Base-by-base conservation (phyloP, 37 sponge, comb jelly and placozoan species). In the Beroe ovata region DNA sequence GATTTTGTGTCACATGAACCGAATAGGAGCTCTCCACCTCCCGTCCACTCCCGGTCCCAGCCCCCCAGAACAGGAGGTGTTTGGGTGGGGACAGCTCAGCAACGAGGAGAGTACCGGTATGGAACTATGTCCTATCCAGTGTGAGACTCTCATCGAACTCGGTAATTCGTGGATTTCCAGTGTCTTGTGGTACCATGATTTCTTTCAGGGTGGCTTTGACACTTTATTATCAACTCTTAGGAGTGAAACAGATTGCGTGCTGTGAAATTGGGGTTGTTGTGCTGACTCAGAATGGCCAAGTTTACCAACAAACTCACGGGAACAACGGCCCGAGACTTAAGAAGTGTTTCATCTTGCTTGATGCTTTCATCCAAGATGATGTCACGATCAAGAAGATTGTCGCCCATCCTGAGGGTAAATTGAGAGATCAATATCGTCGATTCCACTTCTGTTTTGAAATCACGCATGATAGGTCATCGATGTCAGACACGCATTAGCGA, bases 251-350 rank as follows among this genome's bases (percentile, higher is more conserved):
- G 72, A 88, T 94, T 25, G 90, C 72, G 0, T 64, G 90, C 35
- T 92, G 92, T 29, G 91, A 90, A 39, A 66, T 91, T 37, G 60
- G 90, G 11, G 88, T 88, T 28, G 3, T 92, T 0, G 93, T 89
- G 8, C 92, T 94, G 37, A 90, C 94, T 0, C 59, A 36, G 64
- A 69, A 90, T 54, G 92, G 93, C 0, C 72, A 60, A 23, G 94
- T 94, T 39, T 92, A 88, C 81, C 89, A 60, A 40, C 84, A 77
- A 25, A 77, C 84, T n/a, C 84, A 77, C 23, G 84, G 84, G 14
- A 77, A 39, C 23, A 77, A 77, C 84, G 84, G 84, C 1, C 84
- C 84, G 28, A 8, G 84, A 40, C 84, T 77, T n/a, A 77, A 77
- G 84, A 77, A 77, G 28, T 42, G 84, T 28, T 77, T 77, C 28